Percentiles rank a stretch among this genome's conserved stretches.
phyloP scores from a whole-genome alignment of 30 jellyfish, hydroid and myxozoan genomes.

The Aurelia aurita region DNA sequence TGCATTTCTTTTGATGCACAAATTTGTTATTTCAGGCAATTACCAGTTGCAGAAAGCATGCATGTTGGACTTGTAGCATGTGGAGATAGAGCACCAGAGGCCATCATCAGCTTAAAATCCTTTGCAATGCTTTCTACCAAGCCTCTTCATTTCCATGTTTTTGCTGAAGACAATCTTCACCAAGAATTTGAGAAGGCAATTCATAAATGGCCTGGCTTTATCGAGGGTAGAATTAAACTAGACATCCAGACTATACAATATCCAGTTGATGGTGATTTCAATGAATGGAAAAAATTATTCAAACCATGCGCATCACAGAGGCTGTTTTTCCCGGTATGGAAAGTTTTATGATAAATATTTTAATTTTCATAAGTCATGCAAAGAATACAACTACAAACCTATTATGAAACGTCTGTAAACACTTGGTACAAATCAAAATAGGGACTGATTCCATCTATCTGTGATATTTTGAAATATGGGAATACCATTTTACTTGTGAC shows the following conservation, averaged over 20 bases:
- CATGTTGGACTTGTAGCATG: slow-evolving; percentile 93
- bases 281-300: slow-evolving; percentile 73
- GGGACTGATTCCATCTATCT: too few species aligned
- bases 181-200: slow-evolving; percentile 44
- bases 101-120: slow-evolving; percentile 76
- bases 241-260: slow-evolving; percentile 51
- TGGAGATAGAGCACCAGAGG: slow-evolving; percentile 82
- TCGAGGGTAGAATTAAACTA: slow-evolving; percentile 53
- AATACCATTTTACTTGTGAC: too few species aligned
- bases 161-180: slow-evolving; percentile 75
- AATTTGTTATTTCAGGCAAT: too few species aligned
- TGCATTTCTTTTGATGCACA: too few species aligned
- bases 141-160: slow-evolving; percentile 75
- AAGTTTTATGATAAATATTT: too few species aligned
- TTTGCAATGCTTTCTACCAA: slow-evolving; percentile 62
- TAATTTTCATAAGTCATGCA: too few species aligned
- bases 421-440: too few species aligned
- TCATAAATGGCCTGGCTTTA: slow-evolving; percentile 79
- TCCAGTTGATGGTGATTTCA: slow-evolving; percentile 67
- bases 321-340: slow-evolving; percentile 77
- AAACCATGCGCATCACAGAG: slow-evolving; percentile 95
- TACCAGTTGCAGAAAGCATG: slow-evolving; percentile 14
- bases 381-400: too few species aligned
- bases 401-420: too few species aligned
- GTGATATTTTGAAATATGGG: too few species aligned